phyloP scores from a whole-genome alignment of 2,888 invertebrate genomes.

The Zhuqinia jingwanae region DNA sequence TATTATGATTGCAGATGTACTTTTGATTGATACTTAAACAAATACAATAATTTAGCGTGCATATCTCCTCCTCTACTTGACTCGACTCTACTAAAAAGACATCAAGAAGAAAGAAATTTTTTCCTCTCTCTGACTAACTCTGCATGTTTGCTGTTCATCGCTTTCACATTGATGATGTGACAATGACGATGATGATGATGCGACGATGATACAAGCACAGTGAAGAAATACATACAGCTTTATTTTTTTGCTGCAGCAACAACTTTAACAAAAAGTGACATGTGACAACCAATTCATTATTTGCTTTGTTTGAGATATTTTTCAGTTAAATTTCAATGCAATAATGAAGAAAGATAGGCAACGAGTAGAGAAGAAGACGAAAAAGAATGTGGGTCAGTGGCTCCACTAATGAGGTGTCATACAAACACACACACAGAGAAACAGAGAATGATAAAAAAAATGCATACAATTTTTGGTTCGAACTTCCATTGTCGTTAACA shows the following conservation, averaged over 20 bases:
- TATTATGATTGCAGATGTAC: conserved; percentile 11
- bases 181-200: too few relatives aligned
- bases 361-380: not conserved
- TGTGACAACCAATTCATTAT: conserved; percentile 38
- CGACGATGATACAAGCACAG: too few relatives aligned
- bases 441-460: conserved; percentile 12
- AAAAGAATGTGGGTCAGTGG: conserved; percentile 62
- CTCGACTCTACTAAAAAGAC: not conserved
- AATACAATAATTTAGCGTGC: conserved; percentile 25
- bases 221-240: too few relatives aligned
- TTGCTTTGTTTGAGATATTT: not conserved
- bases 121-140: too few relatives aligned
- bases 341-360: conserved; percentile 8
- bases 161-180: conserved; percentile 40
- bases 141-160: not conserved
- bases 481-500: conserved; percentile 18
- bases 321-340: not conserved
- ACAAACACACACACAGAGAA: too few relatives aligned
- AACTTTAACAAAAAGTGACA: conserved; percentile 7
- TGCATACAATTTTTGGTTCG: not conserved
- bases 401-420: conserved; percentile 61
- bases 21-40: conserved; percentile 43
- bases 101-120: not conserved
- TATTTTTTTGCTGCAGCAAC: too few relatives aligned
- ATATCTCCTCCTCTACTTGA: too few relatives aligned